These are phyloP conservation scores for Phrixothrix hirtus DNA, from an alignment of 2,888 invertebrate species.

Conservation along the genomic window DNA sequence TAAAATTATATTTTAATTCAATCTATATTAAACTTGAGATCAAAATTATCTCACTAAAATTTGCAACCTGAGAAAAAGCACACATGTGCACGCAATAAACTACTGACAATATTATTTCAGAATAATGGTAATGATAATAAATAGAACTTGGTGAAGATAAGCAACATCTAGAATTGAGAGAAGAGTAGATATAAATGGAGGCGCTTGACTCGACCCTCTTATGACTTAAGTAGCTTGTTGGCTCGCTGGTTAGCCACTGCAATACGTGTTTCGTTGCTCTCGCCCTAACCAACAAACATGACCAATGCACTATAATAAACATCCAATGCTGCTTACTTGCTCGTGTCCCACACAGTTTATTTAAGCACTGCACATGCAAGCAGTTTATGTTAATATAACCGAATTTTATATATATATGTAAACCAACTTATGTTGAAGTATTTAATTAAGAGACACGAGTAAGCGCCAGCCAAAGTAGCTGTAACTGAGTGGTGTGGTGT, in stretches of 20 bases:
- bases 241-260: slow-evolving; percentile 96
- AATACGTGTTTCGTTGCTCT: slow-evolving; percentile 95
- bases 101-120: slow-evolving; percentile 18
- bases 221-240: slow-evolving; percentile 90
- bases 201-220: slow-evolving; percentile 47
- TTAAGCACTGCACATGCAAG: slow-evolving; percentile 22
- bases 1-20: neutral
- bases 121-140: slow-evolving; percentile 25
- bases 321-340: slow-evolving; percentile 20
- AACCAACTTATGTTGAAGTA: slow-evolving; percentile 12
- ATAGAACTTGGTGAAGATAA: slow-evolving; percentile 39
- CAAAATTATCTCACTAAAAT: too few relatives aligned
- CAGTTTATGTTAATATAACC: slow-evolving; percentile 16
- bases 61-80: slow-evolving; percentile 14
- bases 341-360: slow-evolving; percentile 22
- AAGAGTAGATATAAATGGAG: slow-evolving; percentile 52
- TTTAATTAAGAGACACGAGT: slow-evolving; percentile 28
- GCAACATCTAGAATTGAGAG: slow-evolving; percentile 54
- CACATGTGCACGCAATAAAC: slow-evolving; percentile 19
- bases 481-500: slow-evolving; percentile 43
- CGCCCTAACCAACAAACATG: slow-evolving; percentile 66
- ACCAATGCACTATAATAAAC: slow-evolving; percentile 42
- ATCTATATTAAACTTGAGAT: slow-evolving; percentile 3
- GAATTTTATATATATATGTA: slow-evolving; percentile 12
- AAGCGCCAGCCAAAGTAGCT: slow-evolving; percentile 32